These are phyloP conservation scores for Paralvinella palmiformis DNA, from an alignment of 1,140 invertebrate species.

Conservation along the genomic window DNA sequence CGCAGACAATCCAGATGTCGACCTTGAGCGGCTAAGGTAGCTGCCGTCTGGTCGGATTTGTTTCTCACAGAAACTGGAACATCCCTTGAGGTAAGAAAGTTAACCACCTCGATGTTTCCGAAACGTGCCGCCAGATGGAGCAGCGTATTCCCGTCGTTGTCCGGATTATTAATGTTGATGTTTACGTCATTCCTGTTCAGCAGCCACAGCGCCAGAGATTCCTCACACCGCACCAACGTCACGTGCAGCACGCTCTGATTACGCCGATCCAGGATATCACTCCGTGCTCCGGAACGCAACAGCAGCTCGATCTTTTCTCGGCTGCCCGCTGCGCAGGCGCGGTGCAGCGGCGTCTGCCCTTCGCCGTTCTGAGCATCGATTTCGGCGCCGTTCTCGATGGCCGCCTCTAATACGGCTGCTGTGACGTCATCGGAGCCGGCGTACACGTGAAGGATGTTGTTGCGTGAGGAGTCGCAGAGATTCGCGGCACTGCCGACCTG, in stretches of 20 bases:
- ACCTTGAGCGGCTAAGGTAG: not conserved
- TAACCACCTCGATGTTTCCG: not conserved
- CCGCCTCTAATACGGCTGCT: not conserved
- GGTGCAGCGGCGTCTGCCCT: not conserved
- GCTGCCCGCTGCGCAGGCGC: slow-evolving; percentile 2
- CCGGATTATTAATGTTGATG: not conserved
- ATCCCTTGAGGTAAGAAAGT: not conserved
- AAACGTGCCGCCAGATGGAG: slow-evolving; percentile 1
- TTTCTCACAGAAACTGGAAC: not conserved
- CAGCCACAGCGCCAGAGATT: not conserved
- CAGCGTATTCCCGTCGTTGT: not conserved
- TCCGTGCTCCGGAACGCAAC: not conserved
- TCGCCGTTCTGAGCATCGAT: not conserved
- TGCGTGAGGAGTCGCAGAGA: not conserved
- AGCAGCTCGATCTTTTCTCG: not conserved
- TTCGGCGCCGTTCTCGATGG: not conserved
- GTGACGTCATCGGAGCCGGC: not conserved
- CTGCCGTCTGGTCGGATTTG: not conserved
- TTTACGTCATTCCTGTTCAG: not conserved
- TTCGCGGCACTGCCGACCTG: not conserved
- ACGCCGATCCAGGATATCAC: not conserved
- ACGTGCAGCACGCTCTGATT: not conserved
- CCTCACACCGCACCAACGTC: not conserved
- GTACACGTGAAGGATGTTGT: slow-evolving; percentile 3
- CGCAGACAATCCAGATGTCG: not conserved